phyloP scores from a whole-genome alignment of 2,113 vertebrate genomes.

The Papio anubis region DNA sequence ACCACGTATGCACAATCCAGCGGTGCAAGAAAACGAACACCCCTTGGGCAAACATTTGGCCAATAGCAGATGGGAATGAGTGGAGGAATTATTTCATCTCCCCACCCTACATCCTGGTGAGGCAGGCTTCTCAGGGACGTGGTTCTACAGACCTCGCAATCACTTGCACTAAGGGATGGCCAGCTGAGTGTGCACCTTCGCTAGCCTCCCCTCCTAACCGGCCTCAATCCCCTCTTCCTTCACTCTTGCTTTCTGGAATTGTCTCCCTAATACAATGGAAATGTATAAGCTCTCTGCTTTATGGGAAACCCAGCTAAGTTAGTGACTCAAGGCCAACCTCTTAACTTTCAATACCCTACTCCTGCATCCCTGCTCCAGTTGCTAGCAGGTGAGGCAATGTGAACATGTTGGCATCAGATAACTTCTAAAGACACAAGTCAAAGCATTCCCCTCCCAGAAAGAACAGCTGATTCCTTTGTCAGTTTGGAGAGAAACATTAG shows the following conservation, averaged over 20 bases:
- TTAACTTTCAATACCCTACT: no score
- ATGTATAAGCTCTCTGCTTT: background rate
- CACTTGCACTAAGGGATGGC: fast-evolving
- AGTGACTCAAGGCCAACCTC: background rate
- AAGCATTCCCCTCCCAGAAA: background rate
- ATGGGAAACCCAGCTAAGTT: no score
- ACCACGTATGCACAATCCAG: fast-evolving
- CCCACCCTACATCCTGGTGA: no score
- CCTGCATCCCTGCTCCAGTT: background rate
- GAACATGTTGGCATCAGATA: background rate
- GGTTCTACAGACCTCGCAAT: background rate
- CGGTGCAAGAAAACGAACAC: background rate
- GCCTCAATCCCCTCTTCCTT: background rate
- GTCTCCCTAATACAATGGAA: background rate
- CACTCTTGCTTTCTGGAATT: background rate
- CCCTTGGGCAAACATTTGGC: background rate
- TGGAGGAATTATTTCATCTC: background rate
- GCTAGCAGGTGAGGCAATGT: background rate
- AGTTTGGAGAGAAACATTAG: background rate
- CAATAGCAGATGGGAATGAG: no score
- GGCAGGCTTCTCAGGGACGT: background rate
- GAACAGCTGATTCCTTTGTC: background rate
- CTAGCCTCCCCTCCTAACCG: background rate
- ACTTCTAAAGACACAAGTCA: background rate
- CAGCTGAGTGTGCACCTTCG: fast-evolving